Conservation (phyloP, 2,113 vertebrate species). For the Albula glossodonta region DNA sequence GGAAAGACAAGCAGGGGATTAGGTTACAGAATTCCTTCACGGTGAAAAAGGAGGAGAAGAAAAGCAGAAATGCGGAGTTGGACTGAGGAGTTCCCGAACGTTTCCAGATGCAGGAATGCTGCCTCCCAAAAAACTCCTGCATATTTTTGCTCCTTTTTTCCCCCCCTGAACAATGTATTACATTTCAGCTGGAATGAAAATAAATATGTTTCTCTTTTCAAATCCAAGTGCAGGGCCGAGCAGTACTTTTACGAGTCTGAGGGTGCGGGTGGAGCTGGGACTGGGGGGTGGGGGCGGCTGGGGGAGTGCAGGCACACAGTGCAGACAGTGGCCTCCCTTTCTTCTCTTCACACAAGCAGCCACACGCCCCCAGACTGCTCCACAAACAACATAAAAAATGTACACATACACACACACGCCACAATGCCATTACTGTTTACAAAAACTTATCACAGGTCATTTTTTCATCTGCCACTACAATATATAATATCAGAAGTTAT, state of each 20-base stretch:
- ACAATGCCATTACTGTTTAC: no score
- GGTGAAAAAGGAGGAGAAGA: slow-evolving; percentile 42
- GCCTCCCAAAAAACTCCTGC: slow-evolving; percentile 33
- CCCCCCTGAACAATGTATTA: slow-evolving; percentile 54
- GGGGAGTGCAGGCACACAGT: neutral
- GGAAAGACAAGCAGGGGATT: slow-evolving; percentile 49
- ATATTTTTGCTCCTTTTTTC: slow-evolving; percentile 22
- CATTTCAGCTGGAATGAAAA: slow-evolving; percentile 47
- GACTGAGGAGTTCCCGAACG: slow-evolving; percentile 57
- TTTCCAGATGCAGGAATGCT: slow-evolving; percentile 69
- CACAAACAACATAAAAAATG: neutral
- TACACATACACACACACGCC: neutral
- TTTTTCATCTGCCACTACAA: neutral
- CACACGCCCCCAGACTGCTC: neutral
- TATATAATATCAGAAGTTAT: neutral
- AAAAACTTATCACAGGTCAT: neutral
- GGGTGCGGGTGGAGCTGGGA: neutral
- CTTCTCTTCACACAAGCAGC: neutral
- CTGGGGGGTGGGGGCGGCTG: neutral
- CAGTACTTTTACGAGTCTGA: neutral
- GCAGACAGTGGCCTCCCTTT: neutral
- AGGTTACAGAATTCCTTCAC: slow-evolving; percentile 55
- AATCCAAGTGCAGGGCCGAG: neutral
- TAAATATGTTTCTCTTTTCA: slow-evolving; percentile 19
- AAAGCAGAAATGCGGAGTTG: slow-evolving; percentile 37